phyloP scores from a whole-genome alignment of 2,113 vertebrate genomes.

The Ptilonorhynchus violaceus region DNA sequence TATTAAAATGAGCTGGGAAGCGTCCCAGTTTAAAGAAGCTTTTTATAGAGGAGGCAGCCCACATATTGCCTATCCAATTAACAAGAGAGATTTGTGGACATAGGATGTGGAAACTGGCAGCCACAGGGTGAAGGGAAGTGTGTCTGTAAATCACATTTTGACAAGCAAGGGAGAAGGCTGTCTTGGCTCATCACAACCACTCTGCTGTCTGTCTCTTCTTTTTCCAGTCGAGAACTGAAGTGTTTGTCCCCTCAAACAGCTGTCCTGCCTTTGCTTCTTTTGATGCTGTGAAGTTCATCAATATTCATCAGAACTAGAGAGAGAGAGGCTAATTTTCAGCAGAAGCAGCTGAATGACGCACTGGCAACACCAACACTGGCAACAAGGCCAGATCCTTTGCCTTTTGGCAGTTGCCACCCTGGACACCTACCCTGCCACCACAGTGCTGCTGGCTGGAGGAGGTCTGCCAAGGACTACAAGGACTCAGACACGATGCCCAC shows the following conservation, averaged over 20 bases:
- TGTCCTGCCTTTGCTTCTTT: constrained; percentile 28
- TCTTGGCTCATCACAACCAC: background rate
- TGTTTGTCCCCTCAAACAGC: constrained; percentile 44
- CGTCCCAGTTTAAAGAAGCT: constrained; percentile 19
- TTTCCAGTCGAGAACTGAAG: background rate
- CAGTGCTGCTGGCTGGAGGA: background rate
- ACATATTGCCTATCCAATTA: constrained; percentile 58
- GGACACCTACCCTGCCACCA: background rate
- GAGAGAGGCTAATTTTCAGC: background rate
- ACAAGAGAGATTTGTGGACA: constrained; percentile 46
- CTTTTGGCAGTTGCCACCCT: background rate
- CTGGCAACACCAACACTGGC: background rate
- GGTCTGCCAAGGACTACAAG: background rate
- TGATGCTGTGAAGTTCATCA: constrained; percentile 11
- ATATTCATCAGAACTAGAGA: constrained; percentile 27
- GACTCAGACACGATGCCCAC: background rate
- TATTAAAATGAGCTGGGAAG: constrained; percentile 59
- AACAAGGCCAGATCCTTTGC: background rate
- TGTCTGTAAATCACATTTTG: constrained; percentile 37
- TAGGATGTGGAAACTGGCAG: constrained; percentile 22
- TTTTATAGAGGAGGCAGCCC: constrained; percentile 55
- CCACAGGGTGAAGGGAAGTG: background rate
- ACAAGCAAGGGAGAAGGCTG: background rate
- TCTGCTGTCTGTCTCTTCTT: background rate
- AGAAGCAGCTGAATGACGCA: background rate